Evolutionary conservation across 2,113 vertebrate genomes (phyloP).

Genomic region (Sinocyclocheilus anshuiensis): DNA sequence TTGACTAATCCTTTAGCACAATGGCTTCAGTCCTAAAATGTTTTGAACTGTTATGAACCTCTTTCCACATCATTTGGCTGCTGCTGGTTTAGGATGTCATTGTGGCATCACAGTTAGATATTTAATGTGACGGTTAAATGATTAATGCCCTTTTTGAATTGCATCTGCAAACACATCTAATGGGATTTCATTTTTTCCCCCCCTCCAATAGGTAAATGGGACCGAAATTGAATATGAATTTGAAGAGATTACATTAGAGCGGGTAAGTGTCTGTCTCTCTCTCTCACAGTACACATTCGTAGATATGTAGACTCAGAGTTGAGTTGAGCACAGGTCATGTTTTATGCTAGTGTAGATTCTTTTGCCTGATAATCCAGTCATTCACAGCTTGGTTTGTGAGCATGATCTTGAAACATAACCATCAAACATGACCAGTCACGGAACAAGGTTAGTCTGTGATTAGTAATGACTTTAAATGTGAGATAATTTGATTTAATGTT

Average conservation of each 20-base stretch:
- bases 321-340: neutral
- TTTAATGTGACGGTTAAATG: slow-evolving; percentile 19
- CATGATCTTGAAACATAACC: neutral
- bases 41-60: slow-evolving; percentile 3
- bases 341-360: neutral
- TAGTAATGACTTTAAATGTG: neutral
- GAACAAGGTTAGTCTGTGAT: neutral
- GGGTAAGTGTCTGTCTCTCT: slow-evolving; percentile 80
- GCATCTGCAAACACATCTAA: slow-evolving; percentile 32
- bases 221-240: slow-evolving; percentile 99
- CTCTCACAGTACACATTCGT: neutral
- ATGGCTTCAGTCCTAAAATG: neutral
- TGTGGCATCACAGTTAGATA: neutral
- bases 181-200: slow-evolving; percentile 47
- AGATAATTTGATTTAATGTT: neutral
- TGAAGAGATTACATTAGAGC: slow-evolving; percentile 97
- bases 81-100: neutral
- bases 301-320: neutral
- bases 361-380: slow-evolving; percentile 17
- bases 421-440: neutral
- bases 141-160: slow-evolving; percentile 5
- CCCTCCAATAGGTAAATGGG: slow-evolving; percentile 86
- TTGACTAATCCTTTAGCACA: neutral
- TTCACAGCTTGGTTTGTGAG: neutral
- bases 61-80: neutral